These are phyloP conservation scores for Xestia rhomboidea DNA, from an alignment of 2,888 invertebrate genomes.

Conservation along the genomic window DNA sequence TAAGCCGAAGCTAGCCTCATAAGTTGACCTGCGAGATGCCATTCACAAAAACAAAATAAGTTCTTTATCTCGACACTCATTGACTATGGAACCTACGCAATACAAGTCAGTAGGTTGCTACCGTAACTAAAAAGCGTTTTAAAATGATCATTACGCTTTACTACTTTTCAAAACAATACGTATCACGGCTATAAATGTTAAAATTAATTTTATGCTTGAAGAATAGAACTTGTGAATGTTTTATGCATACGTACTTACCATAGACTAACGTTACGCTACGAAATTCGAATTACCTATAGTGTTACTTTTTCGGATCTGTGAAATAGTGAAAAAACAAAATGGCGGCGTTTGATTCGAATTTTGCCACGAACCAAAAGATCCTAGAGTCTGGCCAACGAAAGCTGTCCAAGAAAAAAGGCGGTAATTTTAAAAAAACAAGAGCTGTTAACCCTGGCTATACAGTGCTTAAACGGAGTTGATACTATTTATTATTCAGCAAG, in stretches of 20 bases:
- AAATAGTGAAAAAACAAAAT: neutral
- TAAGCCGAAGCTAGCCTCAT: too few species aligned
- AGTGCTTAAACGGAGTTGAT: too few species aligned
- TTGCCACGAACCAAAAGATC: neutral
- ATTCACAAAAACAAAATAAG: too few species aligned
- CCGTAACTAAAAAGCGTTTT: conserved; percentile 2
- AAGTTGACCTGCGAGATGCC: too few species aligned
- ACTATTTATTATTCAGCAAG: too few species aligned
- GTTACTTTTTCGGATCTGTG: neutral
- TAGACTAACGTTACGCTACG: neutral
- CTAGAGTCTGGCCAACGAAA: too few species aligned
- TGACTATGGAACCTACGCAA: neutral
- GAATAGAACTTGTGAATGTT: neutral
- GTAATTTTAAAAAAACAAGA: too few species aligned
- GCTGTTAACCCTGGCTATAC: too few species aligned
- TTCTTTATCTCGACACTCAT: neutral
- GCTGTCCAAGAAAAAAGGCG: too few species aligned
- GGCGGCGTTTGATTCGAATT: neutral
- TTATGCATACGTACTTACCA: neutral
- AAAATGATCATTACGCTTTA: neutral
- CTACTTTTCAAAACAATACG: neutral
- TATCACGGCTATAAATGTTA: conserved; percentile 4
- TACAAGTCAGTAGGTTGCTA: neutral
- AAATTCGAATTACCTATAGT: neutral
- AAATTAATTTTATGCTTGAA: conserved; percentile 11